A percentile compares a stretch with the other conserved stretches of the same genome.
phyloP scores from a whole-genome alignment of 2,797 vertebrate species.

The Anisognathus igniventris region DNA sequence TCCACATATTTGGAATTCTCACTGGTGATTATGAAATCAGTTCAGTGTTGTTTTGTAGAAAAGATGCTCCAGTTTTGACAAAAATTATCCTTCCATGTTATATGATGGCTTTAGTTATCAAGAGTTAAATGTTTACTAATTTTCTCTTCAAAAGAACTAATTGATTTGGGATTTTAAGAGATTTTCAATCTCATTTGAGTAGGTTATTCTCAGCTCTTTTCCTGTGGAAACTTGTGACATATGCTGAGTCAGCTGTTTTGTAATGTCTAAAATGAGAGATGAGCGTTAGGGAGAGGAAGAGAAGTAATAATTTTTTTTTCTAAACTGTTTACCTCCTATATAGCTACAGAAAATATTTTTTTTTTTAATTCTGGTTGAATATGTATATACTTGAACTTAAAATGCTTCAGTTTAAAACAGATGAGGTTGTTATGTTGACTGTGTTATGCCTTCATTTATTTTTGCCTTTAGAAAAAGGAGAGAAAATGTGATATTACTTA shows the following conservation, averaged over 20 bases:
- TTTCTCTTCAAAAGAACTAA: neutral
- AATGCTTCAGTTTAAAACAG: neutral
- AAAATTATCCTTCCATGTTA: neutral
- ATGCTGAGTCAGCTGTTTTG: neutral
- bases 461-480: neutral
- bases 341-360: neutral
- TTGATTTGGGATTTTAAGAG: neutral
- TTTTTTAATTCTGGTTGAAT: neutral
- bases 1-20: neutral
- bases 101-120: neutral
- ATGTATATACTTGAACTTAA: neutral
- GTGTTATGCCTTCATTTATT: neutral
- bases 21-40: neutral
- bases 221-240: neutral
- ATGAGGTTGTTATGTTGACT: neutral
- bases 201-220: neutral
- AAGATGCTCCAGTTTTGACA: neutral
- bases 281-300: neutral
- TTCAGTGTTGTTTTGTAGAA: neutral
- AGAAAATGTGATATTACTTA: neutral
- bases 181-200: neutral
- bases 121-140: neutral
- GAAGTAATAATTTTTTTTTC: neutral
- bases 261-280: neutral
- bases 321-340: neutral